Percentiles rank a stretch among this genome's conserved stretches.
These are phyloP conservation scores for Meandrusa payeni DNA, from an alignment of 2,888 invertebrate genomes.

Conservation along the genomic window DNA sequence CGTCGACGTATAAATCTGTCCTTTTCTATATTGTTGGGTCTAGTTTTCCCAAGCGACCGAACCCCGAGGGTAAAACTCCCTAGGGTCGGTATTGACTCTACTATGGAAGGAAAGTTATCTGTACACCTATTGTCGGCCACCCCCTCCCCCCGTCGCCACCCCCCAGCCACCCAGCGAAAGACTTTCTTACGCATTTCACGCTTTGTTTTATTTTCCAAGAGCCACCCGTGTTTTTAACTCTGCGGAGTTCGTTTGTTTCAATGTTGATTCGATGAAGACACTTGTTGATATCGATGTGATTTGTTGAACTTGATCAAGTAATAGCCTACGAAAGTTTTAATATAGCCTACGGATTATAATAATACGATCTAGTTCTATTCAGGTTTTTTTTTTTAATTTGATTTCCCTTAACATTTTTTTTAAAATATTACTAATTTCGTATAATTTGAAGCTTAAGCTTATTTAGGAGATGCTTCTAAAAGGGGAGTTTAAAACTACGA, in stretches of 20 bases:
- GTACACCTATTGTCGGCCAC: slow-evolving; percentile 78
- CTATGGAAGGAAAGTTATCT: slow-evolving; percentile 80
- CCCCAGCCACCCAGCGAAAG: slow-evolving; percentile 51
- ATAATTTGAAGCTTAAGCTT: no score
- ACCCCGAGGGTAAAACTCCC: slow-evolving; percentile 80
- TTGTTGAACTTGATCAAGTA: neutral
- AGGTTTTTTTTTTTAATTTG: no score
- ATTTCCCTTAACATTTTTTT: no score
- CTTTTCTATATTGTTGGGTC: slow-evolving; percentile 80
- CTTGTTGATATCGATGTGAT: slow-evolving; percentile 29
- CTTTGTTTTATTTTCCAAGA: slow-evolving; percentile 61
- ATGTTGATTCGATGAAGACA: slow-evolving; percentile 28
- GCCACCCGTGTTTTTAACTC: slow-evolving; percentile 25
- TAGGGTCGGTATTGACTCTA: slow-evolving; percentile 80
- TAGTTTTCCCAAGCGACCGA: slow-evolving; percentile 80
- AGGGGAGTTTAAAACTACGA: no score
- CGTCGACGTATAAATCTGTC: slow-evolving; percentile 53
- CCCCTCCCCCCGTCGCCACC: slow-evolving; percentile 45
- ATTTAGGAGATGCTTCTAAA: no score
- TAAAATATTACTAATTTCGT: no score
- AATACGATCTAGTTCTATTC: no score
- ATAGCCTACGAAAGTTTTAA: no score
- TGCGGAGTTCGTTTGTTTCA: slow-evolving; percentile 23
- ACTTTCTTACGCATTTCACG: slow-evolving; percentile 79
- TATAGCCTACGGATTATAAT: no score